Base-by-base conservation (phyloP, 2,797 vertebrate genomes). In the Todus mexicanus region DNA sequence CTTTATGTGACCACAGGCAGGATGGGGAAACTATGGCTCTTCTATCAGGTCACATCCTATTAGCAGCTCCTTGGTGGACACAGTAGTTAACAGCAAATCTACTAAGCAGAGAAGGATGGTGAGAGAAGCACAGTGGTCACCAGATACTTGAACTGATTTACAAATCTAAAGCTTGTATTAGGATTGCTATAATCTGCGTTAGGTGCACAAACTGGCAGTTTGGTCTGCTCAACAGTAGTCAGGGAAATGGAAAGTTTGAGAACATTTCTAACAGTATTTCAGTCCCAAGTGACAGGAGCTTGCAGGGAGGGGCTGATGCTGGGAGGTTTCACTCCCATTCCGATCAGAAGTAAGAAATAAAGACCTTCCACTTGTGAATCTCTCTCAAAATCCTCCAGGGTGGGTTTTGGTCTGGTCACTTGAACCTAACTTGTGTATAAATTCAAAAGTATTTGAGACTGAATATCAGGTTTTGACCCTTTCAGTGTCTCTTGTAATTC, bases 41-140 rank as follows among this genome's bases (percentile, higher is more conserved):
- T 42, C 42, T 15, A 15, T 50, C 1, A 2, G 47, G 29, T 43
- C 0, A 1, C n/a, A 16, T 59, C 26, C 29, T 21, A 9, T 27
- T 22, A 23, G n/a, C 42, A 53, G 56, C 56, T 60, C 25, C 14
- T 37, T 19, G 35, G 20, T 37, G 47, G 31, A 33, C 23, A 4
- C 2, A 2, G 47, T 11, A 31, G 23, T 54, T 45, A n/a, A 64
- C 33, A 40, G 11, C 48, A 25, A n/a, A 17, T 23, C 10, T 43
- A 6, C 54, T 35, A 9, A 11, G 60, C 47, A 35, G 53, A 71
- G 40, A 21, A 70, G 17, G 42, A 50, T 12, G n/a, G 21, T 10
- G 37, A 79, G 66, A 57, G 29, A 16, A 63, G 61, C 13, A 5
- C 31, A 43, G 40, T 0, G 25, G 23, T 48, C 40, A 37, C 33